A percentile compares a stretch with the other conserved stretches of the same genome.
phyloP scores from a whole-genome alignment of 2,113 vertebrate genomes.

The Empidonax alnorum region DNA sequence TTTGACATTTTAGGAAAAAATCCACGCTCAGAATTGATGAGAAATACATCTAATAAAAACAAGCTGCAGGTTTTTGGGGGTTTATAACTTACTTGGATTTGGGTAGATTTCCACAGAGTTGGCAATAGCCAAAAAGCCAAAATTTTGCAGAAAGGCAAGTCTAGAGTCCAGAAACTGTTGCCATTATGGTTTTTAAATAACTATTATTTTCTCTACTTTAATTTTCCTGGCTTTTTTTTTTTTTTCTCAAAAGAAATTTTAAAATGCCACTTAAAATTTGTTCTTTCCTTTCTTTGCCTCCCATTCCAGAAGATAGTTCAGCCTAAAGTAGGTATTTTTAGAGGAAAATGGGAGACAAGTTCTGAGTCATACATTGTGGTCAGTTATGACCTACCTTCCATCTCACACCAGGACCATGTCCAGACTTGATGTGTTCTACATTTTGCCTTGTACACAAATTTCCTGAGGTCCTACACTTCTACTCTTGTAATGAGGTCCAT shows the following conservation, averaged over 20 bases:
- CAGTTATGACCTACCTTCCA: not conserved
- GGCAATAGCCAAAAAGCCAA: not conserved
- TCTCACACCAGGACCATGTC: not conserved
- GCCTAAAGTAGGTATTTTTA: not conserved
- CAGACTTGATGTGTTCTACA: not conserved
- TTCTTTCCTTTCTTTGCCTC: not conserved
- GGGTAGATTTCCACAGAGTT: not conserved
- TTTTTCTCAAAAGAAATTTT: not conserved
- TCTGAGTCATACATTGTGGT: fast-evolving
- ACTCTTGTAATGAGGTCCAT: fast-evolving
- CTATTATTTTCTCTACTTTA: not conserved
- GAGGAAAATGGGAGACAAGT: not conserved
- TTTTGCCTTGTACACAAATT: not conserved
- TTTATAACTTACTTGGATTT: not conserved
- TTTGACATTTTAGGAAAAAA: not conserved
- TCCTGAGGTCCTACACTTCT: not conserved
- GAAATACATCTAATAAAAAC: not conserved
- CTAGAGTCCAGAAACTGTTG: not conserved
- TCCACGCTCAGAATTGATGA: not conserved
- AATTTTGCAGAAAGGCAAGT: not conserved
- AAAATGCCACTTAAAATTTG: not conserved
- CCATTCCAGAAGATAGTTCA: not conserved
- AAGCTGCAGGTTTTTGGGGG: not conserved
- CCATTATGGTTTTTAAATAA: not conserved
- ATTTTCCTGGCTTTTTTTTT: not conserved